Base-by-base conservation (phyloP, 2,797 vertebrate species). In the Psittacula echo region DNA sequence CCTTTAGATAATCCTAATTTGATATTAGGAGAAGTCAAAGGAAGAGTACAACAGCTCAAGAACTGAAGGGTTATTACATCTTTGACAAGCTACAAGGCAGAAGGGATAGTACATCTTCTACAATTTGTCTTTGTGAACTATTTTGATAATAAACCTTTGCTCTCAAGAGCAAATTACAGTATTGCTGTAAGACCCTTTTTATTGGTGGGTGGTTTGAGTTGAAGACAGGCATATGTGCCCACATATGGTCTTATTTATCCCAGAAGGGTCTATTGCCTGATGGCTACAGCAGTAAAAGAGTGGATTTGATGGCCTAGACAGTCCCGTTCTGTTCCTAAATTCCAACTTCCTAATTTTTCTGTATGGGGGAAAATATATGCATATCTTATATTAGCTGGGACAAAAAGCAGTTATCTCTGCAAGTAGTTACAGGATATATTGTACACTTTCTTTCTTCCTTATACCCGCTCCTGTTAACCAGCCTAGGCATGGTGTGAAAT, bases 221-320 rank as follows among this genome's bases (percentile, higher is more conserved):
- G 73, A 66, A 87, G 72, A 77, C 13, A 20, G 76, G 29, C 87
- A 86, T 77, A 79, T 44, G 58, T 41, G 79, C 34, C 42, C 39
- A 8, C 84, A 82, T 76, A 94, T 81, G 91, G 76, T 83, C 24
- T 85, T 87, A 87, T 77, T 91, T 91, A 89, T 51, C 53, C 89
- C 76, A 53, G 70, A 80, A 91, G 48, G 51, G 53, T 87, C 78
- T 60, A 13, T 19, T 80, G 74, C 71, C 71, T 79, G 67, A 70
- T 51, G 61, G 72, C 75, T 91, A 79, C 54, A 66, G 70, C 56
- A 39, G 75, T 39, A 47, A 42, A 80, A 60, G 53, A 85, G 34
- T 24, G 42, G 42, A 88, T 77, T 44, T 94, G 53, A 84, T 68
- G 70, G 61, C 48, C 84, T 83, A 82, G 72, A 51, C 34, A 68